phyloP scores from a whole-genome alignment of 2,888 invertebrate species.

The Acrocyrtus sp. region DNA sequence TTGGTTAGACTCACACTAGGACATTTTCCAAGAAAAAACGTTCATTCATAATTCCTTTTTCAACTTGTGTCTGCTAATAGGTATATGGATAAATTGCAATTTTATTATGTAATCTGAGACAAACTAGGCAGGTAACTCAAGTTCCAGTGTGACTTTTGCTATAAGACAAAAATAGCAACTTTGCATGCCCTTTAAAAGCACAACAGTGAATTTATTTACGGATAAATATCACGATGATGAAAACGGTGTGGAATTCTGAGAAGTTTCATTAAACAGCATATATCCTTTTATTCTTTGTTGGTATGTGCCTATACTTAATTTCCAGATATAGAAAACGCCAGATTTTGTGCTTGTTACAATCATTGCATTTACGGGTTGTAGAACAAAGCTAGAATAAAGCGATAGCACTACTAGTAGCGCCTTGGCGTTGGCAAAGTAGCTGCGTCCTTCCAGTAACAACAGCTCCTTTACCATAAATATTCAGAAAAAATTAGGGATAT shows the following conservation, averaged over 20 bases:
- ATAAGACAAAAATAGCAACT: no score
- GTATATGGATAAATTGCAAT: background rate
- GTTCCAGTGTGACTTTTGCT: no score
- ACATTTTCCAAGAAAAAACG: slow-evolving; percentile 22
- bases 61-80: background rate
- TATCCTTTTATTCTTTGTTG: no score
- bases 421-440: background rate
- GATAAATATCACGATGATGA: background rate
- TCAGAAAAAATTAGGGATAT: background rate
- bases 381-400: background rate
- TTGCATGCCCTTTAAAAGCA: no score
- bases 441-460: no score
- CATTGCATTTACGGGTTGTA: background rate
- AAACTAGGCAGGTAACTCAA: no score
- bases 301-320: no score
- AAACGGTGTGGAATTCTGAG: no score
- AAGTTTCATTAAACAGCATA: no score
- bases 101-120: no score
- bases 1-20: background rate
- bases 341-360: background rate
- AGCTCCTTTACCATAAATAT: background rate
- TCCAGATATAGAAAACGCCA: no score
- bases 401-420: background rate
- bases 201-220: no score
- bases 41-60: slow-evolving; percentile 22